A percentile compares a stretch with the other conserved stretches of the same genome.
These are phyloP conservation scores for Axis porcinus DNA, from an alignment of 2,113 vertebrate species.

Conservation along the genomic window DNA sequence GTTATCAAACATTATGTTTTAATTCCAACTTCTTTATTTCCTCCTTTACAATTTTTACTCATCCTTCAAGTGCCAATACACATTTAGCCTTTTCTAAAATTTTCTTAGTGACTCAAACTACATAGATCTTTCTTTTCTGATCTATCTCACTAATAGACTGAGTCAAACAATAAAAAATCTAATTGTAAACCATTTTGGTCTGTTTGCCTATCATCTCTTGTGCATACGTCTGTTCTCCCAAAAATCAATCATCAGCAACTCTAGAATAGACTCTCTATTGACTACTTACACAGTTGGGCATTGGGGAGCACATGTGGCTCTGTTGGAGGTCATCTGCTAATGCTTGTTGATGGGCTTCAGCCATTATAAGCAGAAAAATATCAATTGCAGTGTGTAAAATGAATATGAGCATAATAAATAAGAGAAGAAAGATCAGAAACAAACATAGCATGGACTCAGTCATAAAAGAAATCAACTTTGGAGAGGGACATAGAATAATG, in stretches of 20 bases:
- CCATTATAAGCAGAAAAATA: background rate
- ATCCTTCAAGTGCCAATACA: background rate
- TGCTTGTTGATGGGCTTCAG: background rate
- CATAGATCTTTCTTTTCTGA: slow-evolving; percentile 15
- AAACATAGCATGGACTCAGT: background rate
- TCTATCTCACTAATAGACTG: background rate
- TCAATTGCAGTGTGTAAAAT: background rate
- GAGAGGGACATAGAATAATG: background rate
- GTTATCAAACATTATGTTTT: background rate
- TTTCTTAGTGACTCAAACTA: background rate
- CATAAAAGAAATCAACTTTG: background rate
- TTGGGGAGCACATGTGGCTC: background rate
- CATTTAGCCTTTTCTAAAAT: background rate
- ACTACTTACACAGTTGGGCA: background rate
- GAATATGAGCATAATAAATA: background rate
- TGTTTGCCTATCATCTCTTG: background rate
- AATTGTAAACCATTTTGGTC: slow-evolving; percentile 36
- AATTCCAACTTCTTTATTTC: background rate
- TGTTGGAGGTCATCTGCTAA: background rate
- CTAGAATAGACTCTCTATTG: background rate
- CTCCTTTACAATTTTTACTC: background rate
- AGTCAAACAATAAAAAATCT: slow-evolving; percentile 23
- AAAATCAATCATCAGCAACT: slow-evolving; percentile 9
- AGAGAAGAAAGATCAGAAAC: background rate
- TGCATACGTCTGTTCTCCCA: background rate